Conservation (phyloP, 1,140 invertebrate species). For the Drosophila virilis region DNA sequence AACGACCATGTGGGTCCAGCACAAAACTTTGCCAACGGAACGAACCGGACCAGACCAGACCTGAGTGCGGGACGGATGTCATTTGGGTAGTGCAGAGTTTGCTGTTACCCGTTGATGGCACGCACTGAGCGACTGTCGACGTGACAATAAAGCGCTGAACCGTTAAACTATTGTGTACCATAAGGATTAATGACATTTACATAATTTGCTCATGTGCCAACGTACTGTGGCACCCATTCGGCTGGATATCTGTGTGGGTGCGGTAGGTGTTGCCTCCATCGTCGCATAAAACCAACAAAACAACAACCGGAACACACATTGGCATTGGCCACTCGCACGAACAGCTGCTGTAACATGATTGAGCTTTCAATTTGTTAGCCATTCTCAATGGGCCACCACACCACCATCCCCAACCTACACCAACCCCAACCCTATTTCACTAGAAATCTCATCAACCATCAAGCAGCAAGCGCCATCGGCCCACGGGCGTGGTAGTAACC, state of each 20-base stretch:
- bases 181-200: conserved; percentile 82
- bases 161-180: conserved; percentile 80
- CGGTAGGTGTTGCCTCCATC: conserved; percentile 17
- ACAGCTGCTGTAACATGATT: conserved; percentile 80
- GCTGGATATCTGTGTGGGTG: too few relatives aligned
- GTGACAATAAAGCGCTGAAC: conserved; percentile 79
- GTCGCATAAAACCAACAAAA: conserved; percentile 50
- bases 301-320: conserved; percentile 36
- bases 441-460: conserved; percentile 22
- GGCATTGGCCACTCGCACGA: conserved; percentile 69
- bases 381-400: conserved; percentile 32
- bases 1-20: conserved; percentile 16
- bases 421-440: not conserved
- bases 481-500: not conserved
- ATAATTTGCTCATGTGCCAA: conserved; percentile 67
- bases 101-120: conserved; percentile 44
- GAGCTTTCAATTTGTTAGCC: conserved; percentile 76
- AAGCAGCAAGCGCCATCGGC: conserved; percentile 7
- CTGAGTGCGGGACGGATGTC: conserved; percentile 16
- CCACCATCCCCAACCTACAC: not conserved
- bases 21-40: not conserved
- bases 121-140: conserved; percentile 42
- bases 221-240: not conserved
- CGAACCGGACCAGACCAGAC: not conserved
- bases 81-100: conserved; percentile 58